Percentiles rank a stretch among this genome's conserved stretches.
Conservation (phyloP, 1,140 invertebrate genomes). For the Chrysomallon squamiferum region DNA sequence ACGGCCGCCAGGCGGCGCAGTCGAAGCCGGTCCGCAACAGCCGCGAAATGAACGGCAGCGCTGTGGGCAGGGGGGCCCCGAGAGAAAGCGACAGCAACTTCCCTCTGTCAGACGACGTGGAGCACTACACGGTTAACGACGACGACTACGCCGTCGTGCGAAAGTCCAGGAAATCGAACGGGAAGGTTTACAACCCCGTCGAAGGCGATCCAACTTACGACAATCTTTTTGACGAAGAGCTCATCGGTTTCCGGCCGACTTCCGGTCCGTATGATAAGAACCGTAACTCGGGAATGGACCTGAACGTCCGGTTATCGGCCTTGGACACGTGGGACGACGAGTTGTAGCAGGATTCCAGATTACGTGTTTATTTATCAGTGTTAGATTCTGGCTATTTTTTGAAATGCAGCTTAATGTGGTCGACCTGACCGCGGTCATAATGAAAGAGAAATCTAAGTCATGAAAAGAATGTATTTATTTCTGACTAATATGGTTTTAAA, state of each 20-base stretch:
- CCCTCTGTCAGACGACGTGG: background rate
- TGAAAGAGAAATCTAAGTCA: too few relatives aligned
- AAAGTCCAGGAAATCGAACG: background rate
- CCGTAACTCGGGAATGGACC: background rate
- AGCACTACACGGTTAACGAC: slow-evolving; percentile 1
- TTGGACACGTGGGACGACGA: background rate
- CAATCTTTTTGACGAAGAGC: background rate
- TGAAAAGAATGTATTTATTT: too few relatives aligned
- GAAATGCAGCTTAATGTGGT: too few relatives aligned
- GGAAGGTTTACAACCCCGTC: background rate
- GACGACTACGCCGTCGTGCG: slow-evolving; percentile 8
- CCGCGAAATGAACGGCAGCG: background rate
- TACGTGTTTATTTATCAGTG: too few relatives aligned
- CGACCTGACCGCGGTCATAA: too few relatives aligned
- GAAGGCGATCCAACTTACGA: slow-evolving; percentile 4
- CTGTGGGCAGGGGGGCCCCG: background rate
- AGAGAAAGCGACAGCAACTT: background rate
- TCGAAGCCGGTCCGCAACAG: background rate
- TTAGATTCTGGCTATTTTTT: too few relatives aligned
- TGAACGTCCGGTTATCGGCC: slow-evolving; percentile 1
- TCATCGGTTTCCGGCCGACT: slow-evolving; percentile 1
- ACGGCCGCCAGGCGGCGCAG: background rate
- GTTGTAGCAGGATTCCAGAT: background rate
- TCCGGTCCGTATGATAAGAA: slow-evolving; percentile 11
- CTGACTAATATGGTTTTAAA: too few relatives aligned